These are phyloP conservation scores for Zaprionus bogoriensis DNA, from an alignment of 2,888 invertebrate genomes.

Conservation along the genomic window DNA sequence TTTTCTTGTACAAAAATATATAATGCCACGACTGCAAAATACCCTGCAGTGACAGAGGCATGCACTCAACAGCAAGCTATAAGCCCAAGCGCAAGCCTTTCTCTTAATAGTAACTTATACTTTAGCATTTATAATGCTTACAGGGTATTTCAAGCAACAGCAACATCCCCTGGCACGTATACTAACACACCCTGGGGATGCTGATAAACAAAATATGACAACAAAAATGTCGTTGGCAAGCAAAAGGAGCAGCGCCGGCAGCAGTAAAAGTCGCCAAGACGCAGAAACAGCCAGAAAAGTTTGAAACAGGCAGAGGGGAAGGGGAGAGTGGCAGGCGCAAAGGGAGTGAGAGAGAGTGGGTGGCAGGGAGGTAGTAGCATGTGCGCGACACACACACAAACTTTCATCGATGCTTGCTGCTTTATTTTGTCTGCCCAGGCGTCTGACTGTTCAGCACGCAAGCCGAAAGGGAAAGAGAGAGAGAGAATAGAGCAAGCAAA, in stretches of 20 bases:
- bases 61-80: too few relatives aligned
- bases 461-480: neutral
- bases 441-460: conserved; percentile 36
- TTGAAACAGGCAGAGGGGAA: conserved; percentile 5
- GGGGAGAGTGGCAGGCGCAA: neutral
- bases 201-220: conserved; percentile 41
- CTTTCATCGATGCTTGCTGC: conserved; percentile 49
- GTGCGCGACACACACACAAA: conserved; percentile 16
- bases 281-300: conserved; percentile 34
- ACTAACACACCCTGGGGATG: conserved; percentile 8
- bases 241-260: conserved; percentile 29
- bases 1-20: too few relatives aligned
- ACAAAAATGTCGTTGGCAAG: conserved; percentile 26
- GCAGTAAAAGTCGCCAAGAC: conserved; percentile 19
- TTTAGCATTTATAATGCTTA: neutral
- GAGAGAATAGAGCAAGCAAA: neutral
- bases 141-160: neutral
- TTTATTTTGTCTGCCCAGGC: conserved; percentile 54
- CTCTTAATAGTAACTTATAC: too few relatives aligned
- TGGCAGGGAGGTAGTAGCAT: neutral
- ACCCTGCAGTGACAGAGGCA: too few relatives aligned
- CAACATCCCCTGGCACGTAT: too few relatives aligned
- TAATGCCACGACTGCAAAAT: too few relatives aligned
- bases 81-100: too few relatives aligned
- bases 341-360: neutral